These are phyloP conservation scores for Ammospiza nelsoni DNA, from an alignment of 2,113 vertebrate genomes.

Conservation along the genomic window DNA sequence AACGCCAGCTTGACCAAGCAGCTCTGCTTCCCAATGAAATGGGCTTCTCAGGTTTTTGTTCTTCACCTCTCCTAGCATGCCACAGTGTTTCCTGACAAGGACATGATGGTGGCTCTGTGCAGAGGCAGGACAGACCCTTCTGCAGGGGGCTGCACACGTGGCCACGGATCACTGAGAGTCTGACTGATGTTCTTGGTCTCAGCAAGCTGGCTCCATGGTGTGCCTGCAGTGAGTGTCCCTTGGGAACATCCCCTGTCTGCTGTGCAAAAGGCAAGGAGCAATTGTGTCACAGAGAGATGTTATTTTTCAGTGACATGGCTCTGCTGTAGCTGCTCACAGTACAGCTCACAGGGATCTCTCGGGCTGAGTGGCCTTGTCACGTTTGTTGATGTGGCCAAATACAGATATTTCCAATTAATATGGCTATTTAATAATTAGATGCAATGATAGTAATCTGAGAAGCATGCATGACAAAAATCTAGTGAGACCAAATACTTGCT, in stretches of 20 bases:
- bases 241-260: background rate
- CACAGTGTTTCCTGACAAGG: background rate
- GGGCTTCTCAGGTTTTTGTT: background rate
- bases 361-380: background rate
- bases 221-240: background rate
- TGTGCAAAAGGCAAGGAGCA: background rate
- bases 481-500: accelerated
- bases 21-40: background rate
- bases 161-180: accelerated
- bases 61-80: background rate
- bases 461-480: background rate
- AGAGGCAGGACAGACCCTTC: background rate
- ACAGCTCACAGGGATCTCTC: background rate
- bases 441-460: background rate
- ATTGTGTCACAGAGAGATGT: background rate
- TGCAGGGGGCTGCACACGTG: accelerated
- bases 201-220: background rate
- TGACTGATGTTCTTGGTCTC: background rate
- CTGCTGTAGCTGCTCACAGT: background rate
- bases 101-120: background rate
- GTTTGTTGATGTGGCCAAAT: background rate
- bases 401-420: background rate
- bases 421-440: background rate
- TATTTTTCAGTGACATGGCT: background rate
- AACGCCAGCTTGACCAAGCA: background rate